Base-by-base conservation (phyloP, 2,888 invertebrate genomes). In the Xylocampa areola region DNA sequence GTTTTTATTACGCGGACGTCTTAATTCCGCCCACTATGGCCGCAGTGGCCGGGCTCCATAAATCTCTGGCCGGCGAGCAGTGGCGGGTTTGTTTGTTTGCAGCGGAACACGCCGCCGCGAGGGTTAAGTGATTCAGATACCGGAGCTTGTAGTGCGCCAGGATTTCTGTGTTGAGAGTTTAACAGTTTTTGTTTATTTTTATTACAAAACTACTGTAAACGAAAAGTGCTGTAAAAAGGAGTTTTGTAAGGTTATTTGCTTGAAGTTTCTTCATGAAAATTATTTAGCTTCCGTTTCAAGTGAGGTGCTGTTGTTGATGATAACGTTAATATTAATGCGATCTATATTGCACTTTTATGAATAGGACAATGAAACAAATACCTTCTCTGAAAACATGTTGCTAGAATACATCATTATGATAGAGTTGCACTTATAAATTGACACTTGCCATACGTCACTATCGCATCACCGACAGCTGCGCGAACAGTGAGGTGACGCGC, bases 61-160 rank as follows among this genome's bases (percentile, higher is more conserved):
- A 61, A 67, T 68, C 58, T 67, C 68, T 68, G 63, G 33, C 49
- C 33, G 25, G 32, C 36, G 51, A 51, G 45, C 37, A 65, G 63
- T 47, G 32, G 36, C 10, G 29, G 33, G 43, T 49, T 58, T 52
- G 68, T 58, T 63, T 37, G 45, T 52, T 55, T 36, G 29, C 32
- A 37, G 45, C 16, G 21, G 39, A 11, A 43, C 48, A 27, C 19
- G 47, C 25, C 37, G 21, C 45, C 36, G n/a, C 47, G 45, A 61
- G 47, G 44, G 63, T 55, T 64, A 68, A 70, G 72, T 70, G 69
- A 60, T 71, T 68, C 49, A 35, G 68, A 67, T 65, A 35, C 61
- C 39, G 27, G 35, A 54, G 40, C 67, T 54, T 25, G 27, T n/a
- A 29, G 29, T 32, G 29, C 11, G 21, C 47, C 33, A 39, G 35